Evolutionary conservation across 2,113 vertebrate species (phyloP), one percentile per base, ranked within the genome.

Genomic region (zebrafish (Danio rerio)): DNA sequence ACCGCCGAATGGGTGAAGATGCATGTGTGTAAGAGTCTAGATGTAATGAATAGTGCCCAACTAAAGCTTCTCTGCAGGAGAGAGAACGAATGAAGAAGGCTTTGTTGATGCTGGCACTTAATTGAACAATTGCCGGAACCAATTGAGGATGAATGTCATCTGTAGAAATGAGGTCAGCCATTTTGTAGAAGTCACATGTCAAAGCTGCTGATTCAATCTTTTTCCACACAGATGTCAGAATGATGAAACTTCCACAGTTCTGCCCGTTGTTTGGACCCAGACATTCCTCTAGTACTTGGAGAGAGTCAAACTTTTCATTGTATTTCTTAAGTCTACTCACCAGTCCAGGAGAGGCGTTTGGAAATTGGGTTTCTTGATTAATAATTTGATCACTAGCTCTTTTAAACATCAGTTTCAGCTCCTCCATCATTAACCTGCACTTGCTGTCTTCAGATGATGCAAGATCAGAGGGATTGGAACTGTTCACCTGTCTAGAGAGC

Each of bases 341-440:
- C 58, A 77, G 8, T 31, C 31, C 74, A 49, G 45, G 49, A 6
- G 47, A 65, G 42, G 59, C 61, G 7, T 66, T 65, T 13, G 21
- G 21, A 42, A 5, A 13, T 2, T 10, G 49, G 3, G 94, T 94
- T 55, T 7, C 5, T 5, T 86, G 73, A 5, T 77, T 83, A 6
- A 58, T 78, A 15, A 90, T 88, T 56, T 97, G 92, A 49, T 95
- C 82, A 0, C 94, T 92, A 82, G 89, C 92, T 0, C 76, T 91
- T 84, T 97, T 97, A 87, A 96, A 96, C 90, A 96, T 93, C 75
- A 98, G 87, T 94, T 93, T 96, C 74, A 96, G 87, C 87, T 97
- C 97, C 76, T 96, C 90, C 55, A 97, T 92, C 96, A 97, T 96
- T 78, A 78, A 91, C 78, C 82, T 96, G 94, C 63, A 96, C 94